These are phyloP conservation scores for Leptoteleia sp. DNA, from an alignment of 1,140 invertebrate genomes.

Conservation along the genomic window DNA sequence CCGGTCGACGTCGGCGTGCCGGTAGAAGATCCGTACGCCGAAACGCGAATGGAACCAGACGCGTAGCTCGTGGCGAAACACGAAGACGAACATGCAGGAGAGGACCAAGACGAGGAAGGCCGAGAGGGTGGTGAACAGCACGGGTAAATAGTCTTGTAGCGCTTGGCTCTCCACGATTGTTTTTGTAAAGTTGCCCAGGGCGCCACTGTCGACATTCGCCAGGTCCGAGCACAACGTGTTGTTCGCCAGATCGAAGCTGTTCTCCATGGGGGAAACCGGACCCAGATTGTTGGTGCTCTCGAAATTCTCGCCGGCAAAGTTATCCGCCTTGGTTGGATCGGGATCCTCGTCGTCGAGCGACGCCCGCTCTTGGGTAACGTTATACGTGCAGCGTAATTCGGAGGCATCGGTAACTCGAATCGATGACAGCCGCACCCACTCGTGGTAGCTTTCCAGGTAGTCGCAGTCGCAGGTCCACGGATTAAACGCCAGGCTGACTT, in stretches of 20 bases:
- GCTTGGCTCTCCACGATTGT: constrained; percentile 87
- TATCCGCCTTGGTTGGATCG: too few relatives aligned
- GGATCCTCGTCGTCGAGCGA: too few relatives aligned
- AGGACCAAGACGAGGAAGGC: constrained; percentile 87
- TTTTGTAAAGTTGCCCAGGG: constrained; percentile 84
- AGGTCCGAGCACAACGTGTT: constrained; percentile 82
- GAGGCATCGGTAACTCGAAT: constrained; percentile 84
- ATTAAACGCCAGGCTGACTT: constrained; percentile 89
- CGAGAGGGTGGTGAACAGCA: constrained; percentile 87
- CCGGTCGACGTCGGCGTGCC: constrained; percentile 88
- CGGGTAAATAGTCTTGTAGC: constrained; percentile 89
- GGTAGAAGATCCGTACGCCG: constrained; percentile 90
- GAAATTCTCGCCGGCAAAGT: constrained; percentile 68
- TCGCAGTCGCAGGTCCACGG: constrained; percentile 95
- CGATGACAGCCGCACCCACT: constrained; percentile 88
- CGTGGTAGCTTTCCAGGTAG: constrained; percentile 89
- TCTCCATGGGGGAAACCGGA: constrained; percentile 9
- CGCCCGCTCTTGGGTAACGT: constrained; percentile 88
- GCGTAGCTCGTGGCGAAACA: constrained; percentile 92
- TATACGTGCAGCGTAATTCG: constrained; percentile 84
- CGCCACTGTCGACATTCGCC: constrained; percentile 85
- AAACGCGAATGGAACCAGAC: constrained; percentile 94
- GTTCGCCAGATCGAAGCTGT: constrained; percentile 66
- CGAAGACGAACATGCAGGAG: constrained; percentile 87
- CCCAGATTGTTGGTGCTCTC: constrained; percentile 46